Conservation (phyloP, 2,113 vertebrate genomes). For the Pelodiscus sinensis region DNA sequence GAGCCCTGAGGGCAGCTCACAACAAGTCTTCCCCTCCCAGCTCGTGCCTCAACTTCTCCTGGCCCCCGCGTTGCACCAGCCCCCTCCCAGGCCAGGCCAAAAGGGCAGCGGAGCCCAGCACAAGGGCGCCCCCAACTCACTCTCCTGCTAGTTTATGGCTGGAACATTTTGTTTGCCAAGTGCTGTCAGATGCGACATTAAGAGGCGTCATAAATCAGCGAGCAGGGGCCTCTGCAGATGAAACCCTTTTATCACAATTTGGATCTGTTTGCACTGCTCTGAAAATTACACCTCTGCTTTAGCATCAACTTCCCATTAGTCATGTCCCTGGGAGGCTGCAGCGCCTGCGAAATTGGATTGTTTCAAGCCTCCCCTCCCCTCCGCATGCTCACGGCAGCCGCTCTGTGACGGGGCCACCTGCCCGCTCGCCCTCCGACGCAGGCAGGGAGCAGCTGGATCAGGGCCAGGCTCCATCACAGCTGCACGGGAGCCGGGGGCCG, state of each 20-base stretch:
- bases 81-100: not conserved
- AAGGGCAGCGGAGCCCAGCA: not conserved
- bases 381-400: not conserved
- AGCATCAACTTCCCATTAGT: conserved; percentile 75
- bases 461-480: not conserved
- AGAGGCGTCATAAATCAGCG: conserved; percentile 72
- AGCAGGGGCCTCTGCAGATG: conserved; percentile 67
- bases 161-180: conserved; percentile 74
- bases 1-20: not conserved
- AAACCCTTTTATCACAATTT: conserved; percentile 79
- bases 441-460: not conserved
- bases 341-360: conserved; percentile 65
- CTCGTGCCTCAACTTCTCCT: too few relatives aligned
- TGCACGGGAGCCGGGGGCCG: too few relatives aligned
- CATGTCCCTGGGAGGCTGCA: conserved; percentile 65
- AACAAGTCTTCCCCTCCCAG: not conserved
- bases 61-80: not conserved
- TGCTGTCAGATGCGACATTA: conserved; percentile 74
- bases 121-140: not conserved
- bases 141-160: conserved; percentile 52
- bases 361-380: conserved; percentile 52
- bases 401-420: not conserved
- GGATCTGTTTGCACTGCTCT: conserved; percentile 76
- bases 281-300: conserved; percentile 76
- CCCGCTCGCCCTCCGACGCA: not conserved